Conservation (phyloP, 2,888 invertebrate species). For the Zhengitettix transpicula region DNA sequence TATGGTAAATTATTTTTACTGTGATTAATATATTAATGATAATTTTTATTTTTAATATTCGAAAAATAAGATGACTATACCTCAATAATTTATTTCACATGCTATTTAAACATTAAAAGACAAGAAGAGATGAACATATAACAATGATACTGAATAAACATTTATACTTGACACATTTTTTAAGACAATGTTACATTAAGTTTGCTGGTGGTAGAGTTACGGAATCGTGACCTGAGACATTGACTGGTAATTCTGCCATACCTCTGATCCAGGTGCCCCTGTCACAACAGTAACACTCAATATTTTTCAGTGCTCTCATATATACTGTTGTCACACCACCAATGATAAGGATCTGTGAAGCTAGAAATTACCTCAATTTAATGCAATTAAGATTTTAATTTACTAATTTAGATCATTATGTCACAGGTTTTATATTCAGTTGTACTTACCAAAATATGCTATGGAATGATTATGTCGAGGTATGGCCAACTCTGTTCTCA, state of each 20-base stretch:
- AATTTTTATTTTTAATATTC: too few relatives aligned
- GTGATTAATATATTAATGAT: too few relatives aligned
- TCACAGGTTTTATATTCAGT: too few relatives aligned
- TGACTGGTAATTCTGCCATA: conserved; percentile 40
- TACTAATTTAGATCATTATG: too few relatives aligned
- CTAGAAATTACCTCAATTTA: conserved; percentile 12
- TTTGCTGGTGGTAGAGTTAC: conserved; percentile 28
- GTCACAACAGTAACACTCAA: conserved; percentile 48
- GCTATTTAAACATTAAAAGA: too few relatives aligned
- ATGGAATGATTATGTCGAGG: conserved; percentile 48
- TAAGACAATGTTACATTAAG: conserved; percentile 1
- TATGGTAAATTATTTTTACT: too few relatives aligned
- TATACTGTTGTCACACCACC: conserved; percentile 48
- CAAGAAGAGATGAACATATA: too few relatives aligned
- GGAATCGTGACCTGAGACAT: conserved; percentile 39
- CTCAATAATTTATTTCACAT: too few relatives aligned
- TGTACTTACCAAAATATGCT: conserved; percentile 36
- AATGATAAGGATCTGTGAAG: conserved; percentile 39
- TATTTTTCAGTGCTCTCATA: conserved; percentile 43
- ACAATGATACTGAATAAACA: too few relatives aligned
- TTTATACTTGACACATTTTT: too few relatives aligned
- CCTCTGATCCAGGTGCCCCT: conserved; percentile 41
- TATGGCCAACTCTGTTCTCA: conserved; percentile 41
- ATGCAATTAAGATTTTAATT: too few relatives aligned
- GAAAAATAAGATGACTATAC: too few relatives aligned